phyloP scores from a whole-genome alignment of 2,113 vertebrate species.

The Asarcornis scutulata region DNA sequence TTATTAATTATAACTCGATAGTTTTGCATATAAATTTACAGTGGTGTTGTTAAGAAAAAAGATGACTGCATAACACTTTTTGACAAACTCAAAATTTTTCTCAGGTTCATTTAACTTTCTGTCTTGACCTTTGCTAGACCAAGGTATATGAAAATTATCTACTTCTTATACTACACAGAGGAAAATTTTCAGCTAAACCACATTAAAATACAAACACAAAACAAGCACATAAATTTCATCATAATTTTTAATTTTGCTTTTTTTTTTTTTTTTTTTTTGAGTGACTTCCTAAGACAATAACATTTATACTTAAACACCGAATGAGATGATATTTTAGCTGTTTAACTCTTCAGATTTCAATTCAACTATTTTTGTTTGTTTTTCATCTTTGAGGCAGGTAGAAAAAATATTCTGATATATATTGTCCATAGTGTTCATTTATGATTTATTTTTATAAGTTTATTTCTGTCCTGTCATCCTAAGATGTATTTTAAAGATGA shows the following conservation, averaged over 20 bases:
- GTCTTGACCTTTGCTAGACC: neutral
- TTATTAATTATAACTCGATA: neutral
- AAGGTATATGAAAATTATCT: neutral
- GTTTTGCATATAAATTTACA: neutral
- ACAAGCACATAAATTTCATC: rapidly evolving
- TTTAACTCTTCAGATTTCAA: neutral
- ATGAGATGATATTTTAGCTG: neutral
- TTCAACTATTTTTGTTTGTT: neutral
- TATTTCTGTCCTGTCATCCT: neutral
- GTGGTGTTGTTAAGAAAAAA: neutral
- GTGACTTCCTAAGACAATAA: neutral
- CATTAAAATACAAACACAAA: neutral
- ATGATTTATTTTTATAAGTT: neutral
- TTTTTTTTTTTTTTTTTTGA: neutral
- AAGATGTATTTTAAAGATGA: neutral
- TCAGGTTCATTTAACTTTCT: neutral
- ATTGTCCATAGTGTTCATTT: neutral
- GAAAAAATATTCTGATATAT: neutral
- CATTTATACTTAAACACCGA: neutral
- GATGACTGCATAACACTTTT: neutral
- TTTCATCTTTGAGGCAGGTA: neutral
- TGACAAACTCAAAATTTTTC: neutral
- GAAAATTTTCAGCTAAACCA: neutral
- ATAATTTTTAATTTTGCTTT: neutral
- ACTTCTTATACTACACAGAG: neutral